Base-by-base conservation (phyloP, 2,888 invertebrate species). In the Stomorhina lunata region DNA sequence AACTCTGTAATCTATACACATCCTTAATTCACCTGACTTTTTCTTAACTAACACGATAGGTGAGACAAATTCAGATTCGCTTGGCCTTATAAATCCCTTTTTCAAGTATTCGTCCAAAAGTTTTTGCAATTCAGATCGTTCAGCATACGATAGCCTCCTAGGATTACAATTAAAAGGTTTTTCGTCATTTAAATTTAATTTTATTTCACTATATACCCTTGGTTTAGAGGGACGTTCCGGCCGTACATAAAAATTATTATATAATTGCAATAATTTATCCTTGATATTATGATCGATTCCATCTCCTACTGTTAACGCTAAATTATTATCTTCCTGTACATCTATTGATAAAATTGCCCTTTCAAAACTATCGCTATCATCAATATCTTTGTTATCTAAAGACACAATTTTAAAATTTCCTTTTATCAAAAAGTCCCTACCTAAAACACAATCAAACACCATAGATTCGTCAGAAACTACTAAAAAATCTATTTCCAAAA, bases 1-100 rank as follows among this genome's bases (percentile, higher is more conserved):
- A 2, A 6, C n/a, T 2, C 61, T 20, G 10, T 43, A 63, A 34
- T 57, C 75, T 4, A n/a, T n/a, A n/a, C n/a, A n/a, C n/a, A n/a
- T n/a, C n/a, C n/a, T n/a, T 3, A 76, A 12, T 9, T 66, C 66
- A 1, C 65, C 66, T 2, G 34, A 32, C 61, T 72, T 72, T n/a
- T 72, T 53, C n/a, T 7, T 66, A 17, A 80, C 80, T 20, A 80
- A 15, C 1, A 80, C 73, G 9, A 80, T 61, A 4, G 68, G 73
- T 27, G 72, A 80, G n/a, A 48, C 66, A 65, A 32, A 76, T 29
- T 69, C 77, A 0, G 61, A 69, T 17, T 77, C 69, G 27, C 69
- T 77, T 2, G 37, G 50, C 4, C 65, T 25, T 48, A 75, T 80
- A 43, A 43, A 68, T 6, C 63, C 68, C 10, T 53, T 59, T 34